Evolutionary conservation across 2,888 invertebrate species (phyloP).

Genomic region (Liposcelis brunnea): DNA sequence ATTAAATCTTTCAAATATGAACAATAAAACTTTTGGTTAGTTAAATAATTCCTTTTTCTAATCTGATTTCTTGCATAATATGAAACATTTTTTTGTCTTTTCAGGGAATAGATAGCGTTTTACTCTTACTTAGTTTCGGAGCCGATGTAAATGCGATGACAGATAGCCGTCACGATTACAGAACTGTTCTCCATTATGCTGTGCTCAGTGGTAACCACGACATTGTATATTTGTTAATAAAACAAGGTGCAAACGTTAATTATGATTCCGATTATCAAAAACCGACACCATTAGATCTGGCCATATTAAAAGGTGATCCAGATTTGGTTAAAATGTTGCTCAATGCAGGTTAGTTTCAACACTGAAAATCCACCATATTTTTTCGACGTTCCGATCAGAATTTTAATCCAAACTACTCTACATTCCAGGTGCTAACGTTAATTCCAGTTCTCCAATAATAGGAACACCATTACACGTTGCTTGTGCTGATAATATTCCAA

Average conservation of each 20-base stretch:
- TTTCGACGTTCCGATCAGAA: too few relatives aligned
- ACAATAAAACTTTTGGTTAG: neutral
- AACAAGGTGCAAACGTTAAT: slow-evolving; percentile 62
- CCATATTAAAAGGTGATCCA: slow-evolving; percentile 66
- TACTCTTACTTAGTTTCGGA: slow-evolving; percentile 58
- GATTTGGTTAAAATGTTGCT: slow-evolving; percentile 52
- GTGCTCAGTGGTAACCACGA: slow-evolving; percentile 59
- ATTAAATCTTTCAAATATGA: neutral
- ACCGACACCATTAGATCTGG: slow-evolving; percentile 68
- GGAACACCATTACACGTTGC: slow-evolving; percentile 70
- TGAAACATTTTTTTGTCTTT: neutral
- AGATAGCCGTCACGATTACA: slow-evolving; percentile 68
- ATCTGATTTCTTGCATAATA: neutral
- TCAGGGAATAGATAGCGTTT: slow-evolving; percentile 56
- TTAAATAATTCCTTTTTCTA: neutral
- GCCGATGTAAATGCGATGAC: slow-evolving; percentile 77
- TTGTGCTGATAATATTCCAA: slow-evolving; percentile 59
- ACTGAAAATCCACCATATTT: neutral
- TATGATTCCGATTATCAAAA: slow-evolving; percentile 42
- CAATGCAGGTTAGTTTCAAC: slow-evolving; percentile 36
- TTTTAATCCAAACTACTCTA: slow-evolving; percentile 8
- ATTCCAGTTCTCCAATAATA: slow-evolving; percentile 61
- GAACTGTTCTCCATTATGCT: slow-evolving; percentile 79
- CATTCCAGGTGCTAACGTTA: slow-evolving; percentile 53
- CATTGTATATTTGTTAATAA: slow-evolving; percentile 60